phyloP scores from a whole-genome alignment of 2,797 vertebrate genomes.

The Lepilemur ruficaudatus region DNA sequence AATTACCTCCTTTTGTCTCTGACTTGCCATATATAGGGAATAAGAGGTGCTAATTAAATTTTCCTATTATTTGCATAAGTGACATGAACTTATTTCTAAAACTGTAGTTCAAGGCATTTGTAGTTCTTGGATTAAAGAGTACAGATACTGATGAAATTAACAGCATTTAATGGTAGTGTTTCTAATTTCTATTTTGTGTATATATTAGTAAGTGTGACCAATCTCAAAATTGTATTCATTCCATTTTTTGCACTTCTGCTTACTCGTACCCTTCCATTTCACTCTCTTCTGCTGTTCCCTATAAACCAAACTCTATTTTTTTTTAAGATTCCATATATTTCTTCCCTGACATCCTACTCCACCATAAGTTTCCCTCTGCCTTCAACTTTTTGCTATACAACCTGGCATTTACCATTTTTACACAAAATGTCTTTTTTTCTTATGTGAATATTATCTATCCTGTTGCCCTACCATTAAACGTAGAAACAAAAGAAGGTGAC shows the following conservation, averaged over 20 bases:
- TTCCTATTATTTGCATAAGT: slow-evolving; percentile 38
- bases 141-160: neutral
- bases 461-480: neutral
- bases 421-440: neutral
- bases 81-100: slow-evolving; percentile 43
- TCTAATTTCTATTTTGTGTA: neutral
- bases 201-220: neutral
- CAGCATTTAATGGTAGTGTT: neutral
- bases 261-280: neutral
- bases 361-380: neutral
- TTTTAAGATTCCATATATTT: neutral
- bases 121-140: slow-evolving; percentile 33
- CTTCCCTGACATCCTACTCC: neutral
- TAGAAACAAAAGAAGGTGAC: neutral
- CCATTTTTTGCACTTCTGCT: neutral
- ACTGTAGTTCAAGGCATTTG: neutral
- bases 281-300: neutral
- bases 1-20: slow-evolving; percentile 48
- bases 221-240: neutral
- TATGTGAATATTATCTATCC: neutral
- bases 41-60: slow-evolving; percentile 60
- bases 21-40: neutral
- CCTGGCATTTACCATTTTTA: neutral
- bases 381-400: neutral
- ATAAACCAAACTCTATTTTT: neutral